Base-by-base conservation (phyloP, 2,888 invertebrate genomes). In the Dorcus parallelipipedus region DNA sequence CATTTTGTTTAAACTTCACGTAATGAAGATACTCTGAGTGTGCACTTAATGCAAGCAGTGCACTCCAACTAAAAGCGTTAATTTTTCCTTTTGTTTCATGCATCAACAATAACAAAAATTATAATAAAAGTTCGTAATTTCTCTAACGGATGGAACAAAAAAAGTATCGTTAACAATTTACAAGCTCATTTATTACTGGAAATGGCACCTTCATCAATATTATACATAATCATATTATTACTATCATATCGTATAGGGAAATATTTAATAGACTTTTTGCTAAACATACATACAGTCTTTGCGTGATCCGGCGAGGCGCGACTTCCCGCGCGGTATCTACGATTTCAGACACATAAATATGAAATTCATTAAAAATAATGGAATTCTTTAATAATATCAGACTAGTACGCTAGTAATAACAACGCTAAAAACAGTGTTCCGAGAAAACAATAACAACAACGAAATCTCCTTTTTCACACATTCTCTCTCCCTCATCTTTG, bases 131-230 rank as follows among this genome's bases (percentile, higher is more conserved):
- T 20, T 20, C 20, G 20, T 20, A 20, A 20, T 20, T 20, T 3
- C 20, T 20, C 20, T 20, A 20, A 20, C 20, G 20, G 20, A 42
- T 10, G 42, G 6, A 45, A 45, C 7, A 20, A 20, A 45, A 14
- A 45, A 45, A 9, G 3, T 9, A 17, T 10, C 45, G 7, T 20
- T 45, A 62, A 59, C 58, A 61, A 60, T 59, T 56, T 57, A 61
- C 54, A 64, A 62, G 64, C 64, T 60, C 59, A 62, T 64, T 64
- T 64, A 64, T 61, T 62, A 56, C 59, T 59, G 58, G 58, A 64
- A 64, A 64, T 64, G 64, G 64, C 64, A 64, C 64, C 62, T 61
- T 58, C 58, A 64, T 61, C 64, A 58, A 56, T 56, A 52, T 58
- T 51, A 50, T 61, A 61, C 56, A 60, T 54, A 58, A 58, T 55